Base-by-base conservation (phyloP, 2,113 vertebrate genomes). In the Falcunculus frontatus region DNA sequence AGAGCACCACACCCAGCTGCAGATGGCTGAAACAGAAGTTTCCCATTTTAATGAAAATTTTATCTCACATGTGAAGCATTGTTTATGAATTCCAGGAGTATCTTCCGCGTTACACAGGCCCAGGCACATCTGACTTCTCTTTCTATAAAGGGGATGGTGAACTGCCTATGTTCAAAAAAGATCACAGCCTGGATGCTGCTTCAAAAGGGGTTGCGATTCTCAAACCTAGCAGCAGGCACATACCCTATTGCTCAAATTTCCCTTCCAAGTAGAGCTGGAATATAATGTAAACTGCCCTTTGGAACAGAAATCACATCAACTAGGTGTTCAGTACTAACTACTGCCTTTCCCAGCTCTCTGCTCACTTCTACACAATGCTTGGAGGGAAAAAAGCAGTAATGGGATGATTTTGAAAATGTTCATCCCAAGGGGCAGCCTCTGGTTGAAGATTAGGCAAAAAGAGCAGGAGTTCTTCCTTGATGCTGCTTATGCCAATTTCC, bases 11-110 rank as follows among this genome's bases (percentile, higher is more conserved):
- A 74, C 93, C 95, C 90, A 69, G 72, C 75, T 70, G 72, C 93
- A 95, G 92, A 94, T 90, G 92, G 85, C 68, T 87, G 55, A 60
- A 94, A 79, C 63, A 91, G 79, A 95, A 69, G 67, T 55, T 88
- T 92, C 39, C 79, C 52, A 64, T 93, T 94, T 90, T 89, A 92
- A 95, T 78, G 49, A 93, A 86, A 90, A 88, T 75, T 86, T 86
- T 88, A 73, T 95, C 94, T 96, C 52, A n/a, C 81, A 87, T 76
- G 59, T 50, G 87, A 90, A 80, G 72, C 82, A 69, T 19, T 96
- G 85, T 96, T 95, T 93, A 86, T 3, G 22, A 89, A 96, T 97
- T 96, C 95, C 92, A 86, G 44, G 56, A 92, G 63, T 67, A 80
- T 49, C 75, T 95, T 91, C 84, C 4, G 0, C 0, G 0, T 77